Percentiles rank a stretch among this genome's conserved stretches.
Evolutionary conservation across 2,113 vertebrate species (phyloP).

Genomic region (Indicator indicator): DNA sequence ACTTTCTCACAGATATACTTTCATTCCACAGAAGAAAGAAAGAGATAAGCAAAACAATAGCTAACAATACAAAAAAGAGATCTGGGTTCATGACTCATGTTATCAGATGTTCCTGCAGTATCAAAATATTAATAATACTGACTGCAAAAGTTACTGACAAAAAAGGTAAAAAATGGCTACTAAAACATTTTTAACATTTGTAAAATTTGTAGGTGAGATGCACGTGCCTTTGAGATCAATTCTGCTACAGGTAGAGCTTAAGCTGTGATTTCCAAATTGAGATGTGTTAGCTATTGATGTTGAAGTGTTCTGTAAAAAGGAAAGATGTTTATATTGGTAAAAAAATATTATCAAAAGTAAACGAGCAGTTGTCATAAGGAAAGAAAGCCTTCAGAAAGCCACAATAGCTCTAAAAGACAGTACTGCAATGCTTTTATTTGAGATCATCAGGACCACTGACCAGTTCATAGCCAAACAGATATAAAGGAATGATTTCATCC

Average conservation of each 20-base stretch:
- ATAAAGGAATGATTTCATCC: not conserved
- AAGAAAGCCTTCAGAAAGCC: not conserved
- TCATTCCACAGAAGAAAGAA: not conserved
- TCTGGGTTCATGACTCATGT: not conserved
- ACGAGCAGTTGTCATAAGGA: not conserved
- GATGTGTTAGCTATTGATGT: not conserved
- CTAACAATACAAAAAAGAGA: not conserved
- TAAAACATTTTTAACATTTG: not conserved
- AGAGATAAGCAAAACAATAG: slow-evolving; percentile 16
- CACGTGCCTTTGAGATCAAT: not conserved
- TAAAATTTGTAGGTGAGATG: not conserved
- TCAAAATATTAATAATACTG: not conserved
- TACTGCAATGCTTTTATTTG: not conserved
- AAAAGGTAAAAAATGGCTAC: not conserved
- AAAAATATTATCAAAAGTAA: not conserved
- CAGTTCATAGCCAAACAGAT: not conserved
- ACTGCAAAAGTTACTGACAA: not conserved
- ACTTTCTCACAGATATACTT: not conserved
- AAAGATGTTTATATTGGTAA: not conserved
- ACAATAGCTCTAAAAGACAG: not conserved
- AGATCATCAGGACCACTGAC: not conserved
- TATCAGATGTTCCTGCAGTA: slow-evolving; percentile 8
- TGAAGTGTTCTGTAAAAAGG: not conserved
- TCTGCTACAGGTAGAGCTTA: not conserved
- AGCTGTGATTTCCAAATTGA: not conserved